Evolutionary conservation across 2,797 vertebrate genomes (phyloP).

Genomic region (Sarcophilus harrisii): DNA sequence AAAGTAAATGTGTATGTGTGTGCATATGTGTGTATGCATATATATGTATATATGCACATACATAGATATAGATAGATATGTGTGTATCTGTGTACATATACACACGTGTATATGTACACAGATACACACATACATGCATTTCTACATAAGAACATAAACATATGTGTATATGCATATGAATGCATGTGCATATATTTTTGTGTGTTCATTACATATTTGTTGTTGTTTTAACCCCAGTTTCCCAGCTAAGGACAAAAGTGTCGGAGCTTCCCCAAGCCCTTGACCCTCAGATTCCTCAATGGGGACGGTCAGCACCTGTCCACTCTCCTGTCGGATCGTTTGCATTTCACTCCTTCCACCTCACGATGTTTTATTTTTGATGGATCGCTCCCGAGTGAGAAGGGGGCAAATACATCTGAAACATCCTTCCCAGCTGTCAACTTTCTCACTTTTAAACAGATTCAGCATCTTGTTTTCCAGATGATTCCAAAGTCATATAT

Average conservation of each 20-base stretch:
- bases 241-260: neutral
- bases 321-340: slow-evolving; percentile 15
- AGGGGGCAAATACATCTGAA: slow-evolving; percentile 74
- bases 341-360: slow-evolving; percentile 35
- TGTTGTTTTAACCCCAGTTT: neutral
- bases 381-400: slow-evolving; percentile 77
- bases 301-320: neutral
- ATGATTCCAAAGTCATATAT: slow-evolving; percentile 67
- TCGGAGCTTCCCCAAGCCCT: slow-evolving; percentile 3
- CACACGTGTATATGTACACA: too few species aligned
- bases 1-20: neutral
- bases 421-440: slow-evolving; percentile 61
- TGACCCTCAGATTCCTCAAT: slow-evolving; percentile 51
- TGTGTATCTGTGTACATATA: too few species aligned
- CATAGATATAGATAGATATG: too few species aligned
- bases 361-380: slow-evolving; percentile 57
- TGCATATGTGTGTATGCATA: neutral
- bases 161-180: neutral
- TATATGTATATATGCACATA: too few species aligned
- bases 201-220: neutral
- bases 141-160: too few species aligned
- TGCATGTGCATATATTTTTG: neutral
- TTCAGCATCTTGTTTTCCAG: slow-evolving; percentile 62
- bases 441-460: slow-evolving; percentile 58
- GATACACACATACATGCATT: too few species aligned